phyloP scores from a whole-genome alignment of 2,797 vertebrate species.

The Macrochelys suwanniensis region DNA sequence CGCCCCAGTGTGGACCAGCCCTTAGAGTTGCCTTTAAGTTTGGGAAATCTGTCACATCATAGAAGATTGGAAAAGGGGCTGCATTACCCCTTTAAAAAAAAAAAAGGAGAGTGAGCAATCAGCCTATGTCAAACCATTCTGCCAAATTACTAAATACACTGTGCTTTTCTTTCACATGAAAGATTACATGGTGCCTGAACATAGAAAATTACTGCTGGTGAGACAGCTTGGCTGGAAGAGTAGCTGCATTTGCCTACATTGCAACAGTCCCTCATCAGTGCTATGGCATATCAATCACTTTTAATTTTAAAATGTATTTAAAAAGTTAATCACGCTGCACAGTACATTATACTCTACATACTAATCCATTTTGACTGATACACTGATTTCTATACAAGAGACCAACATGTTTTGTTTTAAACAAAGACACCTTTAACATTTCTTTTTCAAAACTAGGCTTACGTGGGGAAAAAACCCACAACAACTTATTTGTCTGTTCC shows the following conservation, averaged over 20 bases:
- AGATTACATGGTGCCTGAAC: background rate
- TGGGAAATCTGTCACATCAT: background rate
- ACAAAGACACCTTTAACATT: background rate
- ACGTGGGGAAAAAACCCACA: background rate
- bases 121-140: background rate
- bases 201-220: background rate
- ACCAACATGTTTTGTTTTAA: background rate
- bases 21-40: background rate
- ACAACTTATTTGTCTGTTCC: background rate
- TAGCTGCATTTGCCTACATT: background rate
- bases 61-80: background rate
- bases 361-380: conserved; percentile 6
- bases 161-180: conserved; percentile 36
- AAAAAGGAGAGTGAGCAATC: background rate
- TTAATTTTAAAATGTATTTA: background rate
- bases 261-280: background rate
- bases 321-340: background rate
- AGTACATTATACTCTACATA: background rate
- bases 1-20: too few species aligned
- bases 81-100: background rate
- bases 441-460: background rate
- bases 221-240: background rate
- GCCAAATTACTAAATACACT: conserved; percentile 6
- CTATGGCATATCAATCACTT: background rate
- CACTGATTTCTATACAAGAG: background rate